phyloP scores from a whole-genome alignment of 2,113 vertebrate genomes.

The Aythya baeri region DNA sequence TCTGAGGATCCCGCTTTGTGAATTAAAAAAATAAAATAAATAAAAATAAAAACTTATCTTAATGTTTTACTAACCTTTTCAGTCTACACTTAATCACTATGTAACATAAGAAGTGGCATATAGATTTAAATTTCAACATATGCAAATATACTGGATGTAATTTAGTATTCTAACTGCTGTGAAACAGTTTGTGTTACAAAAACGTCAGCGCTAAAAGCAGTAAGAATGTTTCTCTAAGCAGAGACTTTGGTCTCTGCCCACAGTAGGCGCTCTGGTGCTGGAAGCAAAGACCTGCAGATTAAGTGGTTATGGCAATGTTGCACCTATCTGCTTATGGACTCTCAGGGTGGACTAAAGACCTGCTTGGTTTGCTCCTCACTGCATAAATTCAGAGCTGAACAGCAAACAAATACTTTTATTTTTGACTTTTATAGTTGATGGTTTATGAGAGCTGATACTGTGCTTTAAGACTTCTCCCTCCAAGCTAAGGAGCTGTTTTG shows the following conservation, averaged over 20 bases:
- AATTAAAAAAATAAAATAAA: background rate
- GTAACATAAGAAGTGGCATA: background rate
- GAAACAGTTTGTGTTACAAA: background rate
- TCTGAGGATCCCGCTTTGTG: background rate
- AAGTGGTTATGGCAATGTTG: background rate
- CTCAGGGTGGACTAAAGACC: no score
- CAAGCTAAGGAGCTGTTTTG: background rate
- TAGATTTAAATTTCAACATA: background rate
- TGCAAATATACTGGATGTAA: background rate
- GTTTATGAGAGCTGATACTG: background rate
- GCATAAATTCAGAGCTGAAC: background rate
- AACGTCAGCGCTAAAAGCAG: background rate
- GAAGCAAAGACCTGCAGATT: background rate
- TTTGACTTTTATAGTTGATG: background rate
- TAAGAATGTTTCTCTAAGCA: background rate
- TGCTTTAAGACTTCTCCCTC: background rate
- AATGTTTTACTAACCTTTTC: background rate
- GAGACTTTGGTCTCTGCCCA: background rate
- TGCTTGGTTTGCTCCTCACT: rapidly evolving
- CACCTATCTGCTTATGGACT: background rate
- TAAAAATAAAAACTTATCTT: background rate
- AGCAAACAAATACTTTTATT: background rate
- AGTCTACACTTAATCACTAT: background rate
- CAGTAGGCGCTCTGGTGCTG: background rate
- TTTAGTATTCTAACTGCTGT: background rate